Conservation (phyloP, 2,797 vertebrate genomes). For the Triplophysa yarkandensis region DNA sequence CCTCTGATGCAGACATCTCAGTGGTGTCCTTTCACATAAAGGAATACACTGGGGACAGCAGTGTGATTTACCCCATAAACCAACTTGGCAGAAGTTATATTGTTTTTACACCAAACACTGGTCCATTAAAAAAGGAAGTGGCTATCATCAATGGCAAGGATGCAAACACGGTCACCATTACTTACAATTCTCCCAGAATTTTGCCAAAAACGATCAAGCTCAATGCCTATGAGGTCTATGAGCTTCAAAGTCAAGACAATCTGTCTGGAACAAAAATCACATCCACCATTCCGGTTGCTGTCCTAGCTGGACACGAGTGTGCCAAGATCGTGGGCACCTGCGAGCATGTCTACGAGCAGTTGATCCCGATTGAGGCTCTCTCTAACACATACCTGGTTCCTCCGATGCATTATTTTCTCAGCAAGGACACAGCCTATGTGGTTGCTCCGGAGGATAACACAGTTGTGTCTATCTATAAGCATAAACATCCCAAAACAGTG, state of each 20-base stretch:
- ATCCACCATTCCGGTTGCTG: slow-evolving; percentile 55
- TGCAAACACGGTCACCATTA: slow-evolving; percentile 52
- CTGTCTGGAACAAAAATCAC: slow-evolving; percentile 57
- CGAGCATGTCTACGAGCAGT: slow-evolving; percentile 63
- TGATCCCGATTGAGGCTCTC: slow-evolving; percentile 53
- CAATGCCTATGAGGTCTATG: slow-evolving; percentile 54
- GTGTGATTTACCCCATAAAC: slow-evolving; percentile 54
- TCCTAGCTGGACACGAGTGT: slow-evolving; percentile 61
- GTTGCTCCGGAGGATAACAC: slow-evolving; percentile 60
- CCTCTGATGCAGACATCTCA: slow-evolving; percentile 57
- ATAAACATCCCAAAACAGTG: neutral
- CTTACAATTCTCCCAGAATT: neutral
- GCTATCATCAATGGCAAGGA: slow-evolving; percentile 59
- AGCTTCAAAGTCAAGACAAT: slow-evolving; percentile 37
- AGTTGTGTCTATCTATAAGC: slow-evolving; percentile 41
- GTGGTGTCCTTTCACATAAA: slow-evolving; percentile 59
- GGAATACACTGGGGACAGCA: slow-evolving; percentile 51
- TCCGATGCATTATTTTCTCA: slow-evolving; percentile 28
- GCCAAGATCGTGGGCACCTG: slow-evolving; percentile 28
- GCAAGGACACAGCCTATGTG: slow-evolving; percentile 46
- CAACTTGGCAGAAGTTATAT: slow-evolving; percentile 58
- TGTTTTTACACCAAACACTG: slow-evolving; percentile 55
- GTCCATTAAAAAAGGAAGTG: slow-evolving; percentile 32
- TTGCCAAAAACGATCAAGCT: slow-evolving; percentile 28
- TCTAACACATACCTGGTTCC: slow-evolving; percentile 60